A percentile compares a stretch with the other conserved stretches of the same genome.
These are phyloP conservation scores for Adelphocoris suturalis DNA, from an alignment of 2,888 invertebrate species.

Conservation along the genomic window DNA sequence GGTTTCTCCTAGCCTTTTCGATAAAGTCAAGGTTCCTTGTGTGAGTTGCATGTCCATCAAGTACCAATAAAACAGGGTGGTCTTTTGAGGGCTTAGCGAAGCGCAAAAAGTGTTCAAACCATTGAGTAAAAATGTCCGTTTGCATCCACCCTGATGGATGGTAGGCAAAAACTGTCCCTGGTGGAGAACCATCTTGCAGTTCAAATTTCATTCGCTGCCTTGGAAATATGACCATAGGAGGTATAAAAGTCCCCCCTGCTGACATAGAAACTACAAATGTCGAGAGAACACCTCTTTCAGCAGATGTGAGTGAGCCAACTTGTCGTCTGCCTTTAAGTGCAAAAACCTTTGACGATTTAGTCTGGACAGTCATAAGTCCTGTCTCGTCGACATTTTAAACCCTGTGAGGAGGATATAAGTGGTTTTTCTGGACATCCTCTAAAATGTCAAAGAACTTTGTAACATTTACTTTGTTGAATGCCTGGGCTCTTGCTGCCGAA, in stretches of 20 bases:
- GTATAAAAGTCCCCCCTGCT: slow-evolving; percentile 77
- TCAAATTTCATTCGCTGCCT: slow-evolving; percentile 77
- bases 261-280: slow-evolving; percentile 77
- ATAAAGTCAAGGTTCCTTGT: slow-evolving; percentile 56
- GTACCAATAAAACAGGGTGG: slow-evolving; percentile 38
- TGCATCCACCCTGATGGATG: slow-evolving; percentile 77
- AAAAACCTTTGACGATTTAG: slow-evolving; percentile 76
- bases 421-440: slow-evolving; percentile 17
- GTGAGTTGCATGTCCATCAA: slow-evolving; percentile 37
- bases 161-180: slow-evolving; percentile 76
- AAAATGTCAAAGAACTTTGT: slow-evolving; percentile 38
- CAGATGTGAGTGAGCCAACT: slow-evolving; percentile 77
- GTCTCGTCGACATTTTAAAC: slow-evolving; percentile 78
- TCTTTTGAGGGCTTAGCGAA: not conserved
- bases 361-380: slow-evolving; percentile 77
- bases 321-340: slow-evolving; percentile 77
- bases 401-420: slow-evolving; percentile 76
- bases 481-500: slow-evolving; percentile 71
- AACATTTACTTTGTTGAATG: slow-evolving; percentile 73
- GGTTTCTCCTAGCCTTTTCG: not conserved
- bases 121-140: slow-evolving; percentile 48
- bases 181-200: slow-evolving; percentile 76
- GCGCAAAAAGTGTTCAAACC: not conserved
- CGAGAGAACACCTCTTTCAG: slow-evolving; percentile 77
- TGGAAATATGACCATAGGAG: slow-evolving; percentile 77